Evolutionary conservation across 23 tunicate species (phyloP), one percentile per base, ranked within the genome.

Genomic region (Diplosoma virens): DNA sequence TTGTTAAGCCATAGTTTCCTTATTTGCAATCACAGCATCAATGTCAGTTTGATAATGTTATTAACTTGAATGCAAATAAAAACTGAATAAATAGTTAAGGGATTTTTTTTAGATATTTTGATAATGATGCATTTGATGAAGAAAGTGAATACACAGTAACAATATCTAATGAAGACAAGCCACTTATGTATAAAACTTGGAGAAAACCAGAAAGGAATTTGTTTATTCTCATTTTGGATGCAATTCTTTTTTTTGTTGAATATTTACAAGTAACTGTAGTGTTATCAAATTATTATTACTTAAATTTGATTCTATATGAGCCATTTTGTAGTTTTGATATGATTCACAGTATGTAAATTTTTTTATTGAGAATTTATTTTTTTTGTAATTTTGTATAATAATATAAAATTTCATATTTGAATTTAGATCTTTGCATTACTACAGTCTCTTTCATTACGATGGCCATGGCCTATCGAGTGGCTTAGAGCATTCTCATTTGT

Each of bases 391-490:
- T n/a, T n/a, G n/a, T n/a, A n/a, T n/a, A 7, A 41, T 41, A 41
- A 41, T 41, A 41, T 41, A 41, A 14, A 41, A 41, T 41, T 41
- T 7, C 9, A 7, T 41, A 17, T 29, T 3, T 61, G 58, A 33
- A 50, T 78, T 25, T 65, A 92, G 92, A 32, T 75, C 20, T 92
- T 81, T 50, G 92, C 97, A 17, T 70, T 92, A 59, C 3, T 92
- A 5, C 79, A 67, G 53, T 92, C 97, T 25, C 35, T 92, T 25
- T 81, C 88, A 36, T 79, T 92, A 37, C 53, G 97, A 36, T 92
- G 92, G 97, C 47, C 97, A 58, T 92, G 97, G 97, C 97, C 97
- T 25, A 32, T 67, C 25, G 55, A 84, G 25, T 92, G 92, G 92
- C 76, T 80, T 16, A 80, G 25, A 56, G 16, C 75, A 0, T 54